Base-by-base conservation (phyloP, 2,888 invertebrate species). In the Tetranychus piercei region DNA sequence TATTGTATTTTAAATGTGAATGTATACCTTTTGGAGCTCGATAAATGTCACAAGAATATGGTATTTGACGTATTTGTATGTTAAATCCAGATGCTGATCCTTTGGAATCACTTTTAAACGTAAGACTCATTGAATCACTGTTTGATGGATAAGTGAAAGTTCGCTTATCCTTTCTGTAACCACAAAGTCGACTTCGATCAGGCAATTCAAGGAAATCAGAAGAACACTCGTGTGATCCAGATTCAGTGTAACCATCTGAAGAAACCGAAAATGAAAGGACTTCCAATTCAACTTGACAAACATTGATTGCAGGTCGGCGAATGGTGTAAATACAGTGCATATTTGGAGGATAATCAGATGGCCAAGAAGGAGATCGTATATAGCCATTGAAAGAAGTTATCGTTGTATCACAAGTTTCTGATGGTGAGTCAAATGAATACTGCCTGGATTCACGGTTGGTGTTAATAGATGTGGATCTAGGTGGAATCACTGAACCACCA, bases 1-100 rank as follows among this genome's bases (percentile, higher is more conserved):
- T 34, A 34, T 34, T 34, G 34, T 34, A 34, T 34, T 34, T 34
- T 34, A 34, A 34, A 34, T 34, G 34, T 34, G 34, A 34, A 34
- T 34, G 20, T 55, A 15, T 55, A 55, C 55, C 71, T 34, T 44
- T 71, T 71, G 71, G n/a, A 15, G 73, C 43, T 11, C 23, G 23
- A 20, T n/a, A 67, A 55, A 55, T 55, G 55, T 55, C 55, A 55
- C 78, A 78, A 18, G 78, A 78, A 44, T 78, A 77, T 20, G 76
- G 76, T 3, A 78, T 69, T 76, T 78, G 78, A 43, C 74, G 45
- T 8, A 77, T 74, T 66, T 77, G 77, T 23, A 78, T 76, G 70
- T 77, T 77, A 43, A 78, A 78, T 2, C 78, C 78, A 66, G 77
- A 75, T n/a, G 76, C 76, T 5, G 76, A 74, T 4, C 76, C 76